These are phyloP conservation scores for Eurystomus gularis DNA, from an alignment of 2,113 vertebrate species.

Conservation along the genomic window DNA sequence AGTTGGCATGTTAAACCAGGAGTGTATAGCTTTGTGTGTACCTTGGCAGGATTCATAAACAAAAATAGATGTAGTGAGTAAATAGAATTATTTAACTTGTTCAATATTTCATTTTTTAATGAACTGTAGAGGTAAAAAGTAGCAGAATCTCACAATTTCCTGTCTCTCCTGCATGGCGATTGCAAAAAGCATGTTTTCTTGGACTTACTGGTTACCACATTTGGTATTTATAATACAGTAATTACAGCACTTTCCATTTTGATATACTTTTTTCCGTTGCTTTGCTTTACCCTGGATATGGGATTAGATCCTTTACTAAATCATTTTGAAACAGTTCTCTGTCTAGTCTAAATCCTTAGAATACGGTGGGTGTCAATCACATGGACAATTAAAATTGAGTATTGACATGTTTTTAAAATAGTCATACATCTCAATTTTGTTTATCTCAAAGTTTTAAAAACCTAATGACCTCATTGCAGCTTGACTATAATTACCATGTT, in stretches of 20 bases:
- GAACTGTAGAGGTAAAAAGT: not conserved
- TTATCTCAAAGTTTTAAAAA: constrained; percentile 76
- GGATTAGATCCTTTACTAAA: not conserved
- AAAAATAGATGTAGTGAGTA: not conserved
- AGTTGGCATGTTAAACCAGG: not conserved
- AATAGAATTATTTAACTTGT: not conserved
- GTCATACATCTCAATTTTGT: constrained; percentile 64
- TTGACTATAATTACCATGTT: constrained; percentile 80
- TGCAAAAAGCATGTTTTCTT: not conserved
- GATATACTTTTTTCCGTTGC: not conserved
- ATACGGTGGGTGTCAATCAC: not conserved
- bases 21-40: not conserved
- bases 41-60: not conserved
- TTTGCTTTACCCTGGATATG: not conserved
- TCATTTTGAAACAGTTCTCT: constrained; percentile 2
- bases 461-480: constrained; percentile 75
- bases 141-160: not conserved
- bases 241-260: not conserved
- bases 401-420: constrained; percentile 60
- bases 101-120: not conserved
- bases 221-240: not conserved
- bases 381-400: constrained; percentile 36
- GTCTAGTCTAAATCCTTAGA: not conserved
- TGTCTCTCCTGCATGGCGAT: not conserved
- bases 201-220: not conserved